phyloP scores from a whole-genome alignment of 2,113 vertebrate species.

The western clawed frog (Xenopus tropicalis) region DNA sequence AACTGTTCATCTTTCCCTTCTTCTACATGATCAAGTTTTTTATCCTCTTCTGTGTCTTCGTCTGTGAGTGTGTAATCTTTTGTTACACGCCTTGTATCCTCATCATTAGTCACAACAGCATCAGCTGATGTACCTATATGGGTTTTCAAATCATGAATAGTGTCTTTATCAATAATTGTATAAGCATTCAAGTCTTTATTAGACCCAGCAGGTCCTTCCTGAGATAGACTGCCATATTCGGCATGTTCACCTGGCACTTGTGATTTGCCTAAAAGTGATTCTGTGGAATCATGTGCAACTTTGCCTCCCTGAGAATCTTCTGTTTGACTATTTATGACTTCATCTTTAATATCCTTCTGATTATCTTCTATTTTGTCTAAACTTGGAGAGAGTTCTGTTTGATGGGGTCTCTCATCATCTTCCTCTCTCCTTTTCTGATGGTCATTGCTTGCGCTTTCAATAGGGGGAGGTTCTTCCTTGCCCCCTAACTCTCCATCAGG shows the following conservation, averaged over 20 bases:
- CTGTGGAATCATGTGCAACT: constrained; percentile 51
- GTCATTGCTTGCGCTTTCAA: background rate
- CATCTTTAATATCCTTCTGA: background rate
- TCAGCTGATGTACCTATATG: constrained; percentile 81
- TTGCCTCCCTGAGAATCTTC: constrained; percentile 55
- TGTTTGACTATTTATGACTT: constrained; percentile 39
- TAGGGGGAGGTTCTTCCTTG: background rate
- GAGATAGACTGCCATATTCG: constrained; percentile 60
- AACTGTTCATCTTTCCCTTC: constrained; percentile 51
- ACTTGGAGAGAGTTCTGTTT: background rate
- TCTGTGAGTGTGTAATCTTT: constrained; percentile 54
- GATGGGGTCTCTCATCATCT: background rate
- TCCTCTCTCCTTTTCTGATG: background rate
- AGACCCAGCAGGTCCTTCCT: constrained; percentile 50
- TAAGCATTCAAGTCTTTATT: constrained; percentile 53
- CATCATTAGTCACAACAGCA: constrained; percentile 74
- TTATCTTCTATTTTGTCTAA: constrained; percentile 1
- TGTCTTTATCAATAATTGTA: constrained; percentile 61
- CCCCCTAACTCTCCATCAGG: background rate
- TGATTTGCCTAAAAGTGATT: constrained; percentile 56
- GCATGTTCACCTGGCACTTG: constrained; percentile 65
- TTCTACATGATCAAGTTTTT: constrained; percentile 43
- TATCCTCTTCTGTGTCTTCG: constrained; percentile 59
- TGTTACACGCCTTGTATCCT: constrained; percentile 74
- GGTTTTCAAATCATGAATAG: constrained; percentile 72